Conservation (phyloP, 2,113 vertebrate genomes). For the Hippolais icterina region DNA sequence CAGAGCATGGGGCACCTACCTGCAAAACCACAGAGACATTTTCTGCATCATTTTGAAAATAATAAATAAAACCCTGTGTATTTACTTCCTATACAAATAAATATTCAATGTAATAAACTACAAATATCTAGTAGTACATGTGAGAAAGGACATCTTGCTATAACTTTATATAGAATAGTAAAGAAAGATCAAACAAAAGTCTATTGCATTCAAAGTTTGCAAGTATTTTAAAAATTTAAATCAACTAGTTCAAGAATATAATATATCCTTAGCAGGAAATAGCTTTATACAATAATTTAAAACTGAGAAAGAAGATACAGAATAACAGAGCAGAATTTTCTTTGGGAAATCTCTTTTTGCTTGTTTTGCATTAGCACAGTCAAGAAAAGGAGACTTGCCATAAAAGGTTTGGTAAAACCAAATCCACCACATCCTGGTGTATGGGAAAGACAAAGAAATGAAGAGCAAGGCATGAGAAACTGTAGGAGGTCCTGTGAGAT, state of each 20-base stretch:
- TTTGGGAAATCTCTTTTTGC: background rate
- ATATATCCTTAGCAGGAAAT: background rate
- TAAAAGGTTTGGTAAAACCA: background rate
- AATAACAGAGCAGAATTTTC: background rate
- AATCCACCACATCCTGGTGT: background rate
- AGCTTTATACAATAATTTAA: background rate
- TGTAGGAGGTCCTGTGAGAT: background rate
- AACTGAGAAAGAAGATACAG: background rate
- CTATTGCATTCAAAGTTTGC: background rate
- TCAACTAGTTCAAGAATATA: background rate
- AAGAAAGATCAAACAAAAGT: background rate
- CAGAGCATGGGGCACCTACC: background rate
- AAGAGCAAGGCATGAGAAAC: background rate
- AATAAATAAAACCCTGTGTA: background rate
- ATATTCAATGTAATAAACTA: background rate
- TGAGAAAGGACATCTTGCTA: background rate
- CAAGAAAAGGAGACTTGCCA: background rate
- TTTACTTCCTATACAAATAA: background rate
- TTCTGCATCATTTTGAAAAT: background rate
- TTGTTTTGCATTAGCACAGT: background rate
- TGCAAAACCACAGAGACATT: background rate
- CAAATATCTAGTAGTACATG: background rate
- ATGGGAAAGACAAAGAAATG: background rate
- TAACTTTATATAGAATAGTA: background rate
- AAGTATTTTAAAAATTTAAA: background rate